Conservation (phyloP, 37 sponge, comb jelly and placozoan species). For the Axinella damicornis region DNA sequence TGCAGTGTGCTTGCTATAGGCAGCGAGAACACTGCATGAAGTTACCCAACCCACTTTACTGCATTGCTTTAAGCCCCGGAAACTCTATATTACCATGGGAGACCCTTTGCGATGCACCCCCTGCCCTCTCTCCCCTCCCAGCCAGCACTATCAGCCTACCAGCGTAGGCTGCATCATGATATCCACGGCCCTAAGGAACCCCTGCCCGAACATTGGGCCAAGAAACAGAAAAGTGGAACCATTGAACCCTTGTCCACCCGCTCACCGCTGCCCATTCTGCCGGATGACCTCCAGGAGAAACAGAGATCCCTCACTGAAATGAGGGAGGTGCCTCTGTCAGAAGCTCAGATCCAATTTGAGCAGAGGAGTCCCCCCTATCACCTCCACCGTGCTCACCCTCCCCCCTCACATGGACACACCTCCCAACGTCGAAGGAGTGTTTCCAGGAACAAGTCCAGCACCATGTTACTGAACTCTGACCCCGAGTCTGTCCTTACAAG, state of each 20-base stretch:
- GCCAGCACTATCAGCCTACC: slow-evolving; percentile 73
- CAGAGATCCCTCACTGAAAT: slow-evolving; percentile 17
- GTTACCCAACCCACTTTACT: too few relatives aligned
- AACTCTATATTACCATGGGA: too few relatives aligned
- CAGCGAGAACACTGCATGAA: too few relatives aligned
- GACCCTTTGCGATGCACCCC: too few relatives aligned
- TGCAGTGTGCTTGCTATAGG: too few relatives aligned
- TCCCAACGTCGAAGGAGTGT: slow-evolving; percentile 7
- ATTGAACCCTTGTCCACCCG: neutral
- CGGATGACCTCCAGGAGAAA: slow-evolving; percentile 29
- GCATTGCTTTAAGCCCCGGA: too few relatives aligned
- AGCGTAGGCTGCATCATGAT: slow-evolving; percentile 61
- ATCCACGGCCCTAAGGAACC: slow-evolving; percentile 62
- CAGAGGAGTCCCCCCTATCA: neutral
- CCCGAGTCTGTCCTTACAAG: slow-evolving; percentile 45
- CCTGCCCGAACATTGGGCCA: neutral
- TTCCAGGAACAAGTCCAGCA: slow-evolving; percentile 15
- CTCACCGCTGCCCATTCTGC: slow-evolving; percentile 39
- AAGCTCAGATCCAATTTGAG: neutral
- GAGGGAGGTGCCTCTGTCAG: neutral
- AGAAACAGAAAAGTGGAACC: slow-evolving; percentile 17
- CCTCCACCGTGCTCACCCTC: neutral
- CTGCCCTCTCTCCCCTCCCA: neutral
- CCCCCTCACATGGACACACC: neutral
- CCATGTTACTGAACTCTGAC: slow-evolving; percentile 16